These are phyloP conservation scores for Dendrolimus pini DNA, from an alignment of 2,888 invertebrate genomes.

Conservation along the genomic window DNA sequence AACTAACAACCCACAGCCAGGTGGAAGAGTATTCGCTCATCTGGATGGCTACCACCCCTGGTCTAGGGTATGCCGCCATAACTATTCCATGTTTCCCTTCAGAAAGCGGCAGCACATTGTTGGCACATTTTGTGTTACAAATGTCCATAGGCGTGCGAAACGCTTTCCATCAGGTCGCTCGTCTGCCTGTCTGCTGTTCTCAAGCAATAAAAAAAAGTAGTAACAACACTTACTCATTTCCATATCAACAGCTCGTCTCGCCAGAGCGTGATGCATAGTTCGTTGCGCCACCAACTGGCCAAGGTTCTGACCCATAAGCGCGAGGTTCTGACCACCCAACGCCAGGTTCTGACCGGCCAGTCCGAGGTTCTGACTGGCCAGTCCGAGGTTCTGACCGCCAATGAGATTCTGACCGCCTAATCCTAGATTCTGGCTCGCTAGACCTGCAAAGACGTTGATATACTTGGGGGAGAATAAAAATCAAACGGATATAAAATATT, in stretches of 20 bases:
- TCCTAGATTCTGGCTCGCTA: constrained; percentile 47
- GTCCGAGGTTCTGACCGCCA: constrained; percentile 33
- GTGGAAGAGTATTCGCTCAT: no score
- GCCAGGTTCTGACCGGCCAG: constrained; percentile 35
- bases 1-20: no score
- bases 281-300: constrained; percentile 57
- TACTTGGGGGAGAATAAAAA: neutral
- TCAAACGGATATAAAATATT: no score
- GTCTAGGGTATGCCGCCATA: no score
- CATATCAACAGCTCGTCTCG: constrained; percentile 53
- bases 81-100: no score
- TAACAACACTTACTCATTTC: constrained; percentile 28
- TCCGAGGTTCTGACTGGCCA: constrained; percentile 37
- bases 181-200: no score
- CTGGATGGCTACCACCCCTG: no score
- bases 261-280: constrained; percentile 61
- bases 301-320: constrained; percentile 49
- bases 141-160: no score
- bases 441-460: constrained; percentile 28
- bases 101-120: no score
- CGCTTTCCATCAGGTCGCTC: no score
- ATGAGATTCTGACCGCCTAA: constrained; percentile 41
- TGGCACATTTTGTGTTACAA: no score
- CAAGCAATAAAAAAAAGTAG: neutral
- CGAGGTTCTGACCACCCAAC: constrained; percentile 42